Conservation (phyloP, 1,140 invertebrate genomes). For the Ditylenchus dipsaci region DNA sequence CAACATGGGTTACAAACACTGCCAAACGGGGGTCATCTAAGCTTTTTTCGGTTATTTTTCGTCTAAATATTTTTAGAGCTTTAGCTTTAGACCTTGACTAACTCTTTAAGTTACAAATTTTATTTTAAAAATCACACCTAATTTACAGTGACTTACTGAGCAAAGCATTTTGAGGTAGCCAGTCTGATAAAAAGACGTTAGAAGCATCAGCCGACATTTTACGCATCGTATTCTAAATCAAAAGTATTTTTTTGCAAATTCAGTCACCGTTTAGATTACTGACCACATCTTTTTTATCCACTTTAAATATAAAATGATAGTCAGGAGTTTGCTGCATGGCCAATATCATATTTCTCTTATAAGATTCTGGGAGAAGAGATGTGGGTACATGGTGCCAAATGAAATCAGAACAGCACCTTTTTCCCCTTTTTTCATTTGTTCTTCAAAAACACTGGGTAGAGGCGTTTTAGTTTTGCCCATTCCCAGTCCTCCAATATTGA, state of each 20-base stretch:
- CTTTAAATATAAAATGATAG: slow-evolving; percentile 36
- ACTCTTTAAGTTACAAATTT: too few species aligned
- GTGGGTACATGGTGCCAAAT: slow-evolving; percentile 27
- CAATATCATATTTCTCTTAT: slow-evolving; percentile 21
- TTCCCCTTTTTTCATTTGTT: slow-evolving; percentile 28
- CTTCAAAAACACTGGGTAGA: slow-evolving; percentile 13
- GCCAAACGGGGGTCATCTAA: background rate
- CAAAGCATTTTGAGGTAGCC: slow-evolving; percentile 15
- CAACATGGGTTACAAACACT: slow-evolving; percentile 11
- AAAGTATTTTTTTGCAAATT: too few species aligned
- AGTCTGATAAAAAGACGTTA: slow-evolving; percentile 21
- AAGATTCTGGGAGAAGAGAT: slow-evolving; percentile 16
- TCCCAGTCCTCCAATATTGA: slow-evolving; percentile 38
- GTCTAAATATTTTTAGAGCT: too few species aligned
- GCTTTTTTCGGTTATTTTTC: background rate
- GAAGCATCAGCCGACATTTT: background rate
- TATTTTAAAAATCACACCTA: too few species aligned
- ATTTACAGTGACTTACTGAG: slow-evolving; percentile 15
- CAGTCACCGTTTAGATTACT: too few species aligned
- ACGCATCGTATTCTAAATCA: background rate
- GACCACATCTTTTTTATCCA: slow-evolving; percentile 36
- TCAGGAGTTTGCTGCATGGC: slow-evolving; percentile 18
- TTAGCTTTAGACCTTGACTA: too few species aligned
- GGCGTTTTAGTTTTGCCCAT: slow-evolving; percentile 3
- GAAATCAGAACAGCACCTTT: slow-evolving; percentile 31